A percentile compares a stretch with the other conserved stretches of the same genome.
These are phyloP conservation scores for Margarornis squamiger DNA, from an alignment of 2,797 vertebrate genomes.

Conservation along the genomic window DNA sequence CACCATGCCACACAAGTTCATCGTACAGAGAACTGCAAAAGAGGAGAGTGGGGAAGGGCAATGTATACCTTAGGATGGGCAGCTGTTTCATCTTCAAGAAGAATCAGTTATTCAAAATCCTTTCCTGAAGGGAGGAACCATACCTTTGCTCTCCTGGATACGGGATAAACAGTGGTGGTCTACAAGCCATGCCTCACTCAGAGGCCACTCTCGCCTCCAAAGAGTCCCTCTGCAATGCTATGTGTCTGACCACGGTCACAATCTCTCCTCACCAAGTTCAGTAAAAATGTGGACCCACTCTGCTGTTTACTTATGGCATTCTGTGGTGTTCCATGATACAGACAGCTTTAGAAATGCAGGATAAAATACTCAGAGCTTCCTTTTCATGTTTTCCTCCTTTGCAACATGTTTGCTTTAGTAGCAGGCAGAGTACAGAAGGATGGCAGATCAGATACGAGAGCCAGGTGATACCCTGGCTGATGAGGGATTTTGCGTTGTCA, in stretches of 20 bases:
- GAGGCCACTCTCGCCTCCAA: background rate
- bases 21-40: background rate
- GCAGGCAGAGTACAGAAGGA: constrained; percentile 1
- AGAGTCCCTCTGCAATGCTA: background rate
- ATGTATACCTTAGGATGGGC: background rate
- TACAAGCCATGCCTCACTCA: background rate
- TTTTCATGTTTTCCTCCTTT: constrained; percentile 10
- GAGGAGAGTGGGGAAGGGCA: background rate
- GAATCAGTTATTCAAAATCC: background rate
- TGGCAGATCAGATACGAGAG: background rate
- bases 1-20: background rate
- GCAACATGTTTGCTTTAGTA: constrained; percentile 21
- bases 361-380: background rate
- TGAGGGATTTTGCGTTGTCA: background rate
- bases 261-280: background rate
- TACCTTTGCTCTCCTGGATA: background rate
- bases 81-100: background rate
- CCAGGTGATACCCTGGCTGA: constrained; percentile 32
- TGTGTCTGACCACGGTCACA: background rate
- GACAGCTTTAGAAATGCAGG: background rate
- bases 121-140: background rate
- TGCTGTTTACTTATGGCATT: background rate
- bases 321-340: background rate
- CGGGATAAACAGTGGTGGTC: background rate
- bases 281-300: background rate